Evolutionary conservation across 2,113 vertebrate species (phyloP).

Genomic region (Pampusana beccarii): DNA sequence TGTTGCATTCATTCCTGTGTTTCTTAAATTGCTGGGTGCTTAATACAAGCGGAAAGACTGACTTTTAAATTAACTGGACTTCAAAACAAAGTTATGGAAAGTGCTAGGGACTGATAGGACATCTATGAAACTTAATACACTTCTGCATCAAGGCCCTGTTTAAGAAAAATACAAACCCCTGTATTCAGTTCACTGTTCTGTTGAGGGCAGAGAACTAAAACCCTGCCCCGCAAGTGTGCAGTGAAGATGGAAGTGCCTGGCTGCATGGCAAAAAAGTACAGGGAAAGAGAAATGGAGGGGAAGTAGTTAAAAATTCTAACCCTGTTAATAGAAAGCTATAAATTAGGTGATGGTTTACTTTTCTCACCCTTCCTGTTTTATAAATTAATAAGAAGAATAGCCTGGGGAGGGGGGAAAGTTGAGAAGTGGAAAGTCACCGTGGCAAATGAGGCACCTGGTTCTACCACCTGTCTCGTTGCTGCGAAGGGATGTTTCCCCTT

Average conservation of each 20-base stretch:
- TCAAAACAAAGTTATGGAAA: neutral
- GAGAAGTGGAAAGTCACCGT: neutral
- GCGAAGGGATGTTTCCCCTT: neutral
- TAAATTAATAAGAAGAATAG: slow-evolving; percentile 29
- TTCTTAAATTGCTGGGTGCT: neutral
- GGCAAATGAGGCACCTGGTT: neutral
- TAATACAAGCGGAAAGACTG: neutral
- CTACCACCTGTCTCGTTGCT: rapidly evolving
- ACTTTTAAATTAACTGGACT: slow-evolving; percentile 1
- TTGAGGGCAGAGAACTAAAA: neutral
- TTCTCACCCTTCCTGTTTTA: slow-evolving; percentile 4
- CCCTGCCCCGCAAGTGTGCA: neutral
- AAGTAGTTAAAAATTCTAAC: slow-evolving; percentile 46
- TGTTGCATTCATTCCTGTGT: neutral
- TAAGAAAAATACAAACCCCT: neutral
- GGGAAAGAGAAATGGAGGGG: neutral
- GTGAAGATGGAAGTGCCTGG: neutral
- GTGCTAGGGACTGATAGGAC: neutral
- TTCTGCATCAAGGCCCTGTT: neutral
- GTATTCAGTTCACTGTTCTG: neutral
- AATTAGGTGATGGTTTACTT: slow-evolving; percentile 47
- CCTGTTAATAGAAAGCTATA: slow-evolving; percentile 9
- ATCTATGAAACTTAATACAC: neutral
- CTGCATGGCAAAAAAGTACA: neutral
- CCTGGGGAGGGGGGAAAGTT: neutral